These are phyloP conservation scores for Empidonax traillii DNA, from an alignment of 2,113 vertebrate genomes.

Conservation along the genomic window DNA sequence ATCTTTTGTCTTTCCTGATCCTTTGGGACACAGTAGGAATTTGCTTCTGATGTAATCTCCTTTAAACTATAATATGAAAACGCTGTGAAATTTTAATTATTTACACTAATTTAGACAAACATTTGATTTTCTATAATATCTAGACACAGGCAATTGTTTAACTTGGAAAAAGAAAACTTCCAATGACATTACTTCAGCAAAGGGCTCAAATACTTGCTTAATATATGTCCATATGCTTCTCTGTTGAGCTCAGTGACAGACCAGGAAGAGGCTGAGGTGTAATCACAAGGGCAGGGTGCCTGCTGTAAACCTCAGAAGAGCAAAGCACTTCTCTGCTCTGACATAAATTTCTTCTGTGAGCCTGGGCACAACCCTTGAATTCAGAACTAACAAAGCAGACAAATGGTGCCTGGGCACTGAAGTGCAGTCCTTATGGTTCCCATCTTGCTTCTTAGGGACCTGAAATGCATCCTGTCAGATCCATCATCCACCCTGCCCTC, in stretches of 20 bases:
- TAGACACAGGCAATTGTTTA: not conserved
- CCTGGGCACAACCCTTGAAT: not conserved
- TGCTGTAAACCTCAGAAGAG: not conserved
- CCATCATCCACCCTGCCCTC: not conserved
- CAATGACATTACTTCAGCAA: not conserved
- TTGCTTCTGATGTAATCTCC: not conserved
- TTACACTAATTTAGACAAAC: not conserved
- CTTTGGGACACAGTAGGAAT: not conserved
- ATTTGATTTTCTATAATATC: not conserved
- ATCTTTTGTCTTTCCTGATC: not conserved
- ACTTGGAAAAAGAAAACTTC: not conserved
- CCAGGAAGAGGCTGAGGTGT: not conserved
- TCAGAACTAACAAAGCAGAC: not conserved
- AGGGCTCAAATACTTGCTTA: not conserved
- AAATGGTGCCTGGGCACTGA: not conserved
- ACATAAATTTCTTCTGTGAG: not conserved
- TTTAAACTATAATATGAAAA: not conserved
- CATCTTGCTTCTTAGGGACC: not conserved
- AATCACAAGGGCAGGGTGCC: not conserved
- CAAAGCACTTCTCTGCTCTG: not conserved
- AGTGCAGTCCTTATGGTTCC: not conserved
- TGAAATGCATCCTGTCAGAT: not conserved
- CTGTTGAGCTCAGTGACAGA: not conserved
- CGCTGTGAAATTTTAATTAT: not conserved
- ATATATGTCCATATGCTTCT: not conserved